These are phyloP conservation scores for Gopherus evgoodei DNA, from an alignment of 2,113 vertebrate species.

Conservation along the genomic window DNA sequence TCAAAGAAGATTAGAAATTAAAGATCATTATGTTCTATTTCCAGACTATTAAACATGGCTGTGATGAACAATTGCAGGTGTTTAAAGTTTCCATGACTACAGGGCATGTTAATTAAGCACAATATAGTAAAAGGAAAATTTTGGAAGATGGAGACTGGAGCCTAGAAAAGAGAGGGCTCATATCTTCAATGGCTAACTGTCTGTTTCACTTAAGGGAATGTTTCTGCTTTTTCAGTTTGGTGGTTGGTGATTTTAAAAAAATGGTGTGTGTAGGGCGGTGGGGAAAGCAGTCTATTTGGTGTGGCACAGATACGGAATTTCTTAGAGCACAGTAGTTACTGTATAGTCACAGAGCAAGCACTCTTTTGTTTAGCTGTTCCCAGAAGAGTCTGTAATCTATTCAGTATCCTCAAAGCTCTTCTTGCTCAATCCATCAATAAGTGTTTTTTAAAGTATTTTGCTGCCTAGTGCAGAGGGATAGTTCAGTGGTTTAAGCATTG, in stretches of 20 bases:
- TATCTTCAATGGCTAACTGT: background rate
- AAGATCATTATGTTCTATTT: conserved; percentile 60
- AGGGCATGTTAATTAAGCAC: conserved; percentile 63
- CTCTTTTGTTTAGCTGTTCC: background rate
- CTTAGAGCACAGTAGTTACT: background rate
- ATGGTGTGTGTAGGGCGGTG: background rate
- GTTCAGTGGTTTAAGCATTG: no score
- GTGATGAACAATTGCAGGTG: conserved; percentile 43
- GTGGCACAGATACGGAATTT: background rate
- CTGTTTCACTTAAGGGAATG: background rate
- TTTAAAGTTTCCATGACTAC: conserved; percentile 58
- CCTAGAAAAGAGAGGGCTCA: background rate
- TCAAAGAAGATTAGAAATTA: conserved; percentile 36
- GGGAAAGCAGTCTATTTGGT: background rate
- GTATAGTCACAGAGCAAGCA: rapidly evolving
- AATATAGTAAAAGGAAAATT: conserved; percentile 47
- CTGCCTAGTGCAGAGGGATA: background rate
- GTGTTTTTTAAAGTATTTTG: background rate
- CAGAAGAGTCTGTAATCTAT: background rate
- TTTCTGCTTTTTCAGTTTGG: background rate
- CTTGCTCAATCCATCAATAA: background rate
- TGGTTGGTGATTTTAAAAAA: background rate
- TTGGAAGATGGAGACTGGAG: background rate
- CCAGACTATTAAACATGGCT: conserved; percentile 43
- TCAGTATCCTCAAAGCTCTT: background rate